These are phyloP conservation scores for Riptortus pedestris DNA, from an alignment of 1,140 invertebrate species.

Conservation along the genomic window DNA sequence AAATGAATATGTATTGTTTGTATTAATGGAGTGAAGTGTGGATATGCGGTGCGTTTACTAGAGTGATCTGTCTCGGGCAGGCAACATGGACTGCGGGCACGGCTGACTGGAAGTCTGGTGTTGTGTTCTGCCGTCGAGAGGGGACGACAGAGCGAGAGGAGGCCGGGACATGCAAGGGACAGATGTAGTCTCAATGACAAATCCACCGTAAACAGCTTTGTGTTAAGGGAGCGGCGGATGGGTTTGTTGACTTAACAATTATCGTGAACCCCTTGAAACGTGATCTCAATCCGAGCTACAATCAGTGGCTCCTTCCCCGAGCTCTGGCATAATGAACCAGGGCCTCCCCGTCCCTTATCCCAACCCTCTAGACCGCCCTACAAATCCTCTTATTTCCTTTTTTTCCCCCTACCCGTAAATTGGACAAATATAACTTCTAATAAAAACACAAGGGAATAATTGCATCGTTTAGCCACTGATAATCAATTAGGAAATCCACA, in stretches of 20 bases:
- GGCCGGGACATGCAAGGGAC: too few relatives aligned
- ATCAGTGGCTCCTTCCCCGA: not conserved
- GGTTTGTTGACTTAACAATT: slow-evolving; percentile 5
- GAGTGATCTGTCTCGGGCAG: too few relatives aligned
- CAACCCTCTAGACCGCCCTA: not conserved
- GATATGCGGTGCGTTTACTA: too few relatives aligned
- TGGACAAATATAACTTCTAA: too few relatives aligned
- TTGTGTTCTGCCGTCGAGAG: too few relatives aligned
- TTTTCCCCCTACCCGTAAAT: not conserved
- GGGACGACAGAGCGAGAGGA: too few relatives aligned
- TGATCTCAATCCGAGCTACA: not conserved
- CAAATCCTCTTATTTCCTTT: not conserved
- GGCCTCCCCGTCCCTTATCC: not conserved
- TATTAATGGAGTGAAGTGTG: too few relatives aligned
- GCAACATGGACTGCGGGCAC: too few relatives aligned
- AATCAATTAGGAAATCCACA: not conserved
- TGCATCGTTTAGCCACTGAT: not conserved
- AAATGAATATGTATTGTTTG: too few relatives aligned
- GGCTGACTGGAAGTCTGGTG: slow-evolving; percentile 6
- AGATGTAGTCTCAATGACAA: slow-evolving; percentile 9
- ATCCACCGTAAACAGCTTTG: slow-evolving; percentile 6
- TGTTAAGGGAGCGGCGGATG: slow-evolving; percentile 2
- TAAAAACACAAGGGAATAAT: too few relatives aligned
- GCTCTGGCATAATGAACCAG: not conserved
- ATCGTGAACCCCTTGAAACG: slow-evolving; percentile 9